Evolutionary conservation across 2,888 invertebrate species (phyloP).

Genomic region (Trichopria drosophilae): DNA sequence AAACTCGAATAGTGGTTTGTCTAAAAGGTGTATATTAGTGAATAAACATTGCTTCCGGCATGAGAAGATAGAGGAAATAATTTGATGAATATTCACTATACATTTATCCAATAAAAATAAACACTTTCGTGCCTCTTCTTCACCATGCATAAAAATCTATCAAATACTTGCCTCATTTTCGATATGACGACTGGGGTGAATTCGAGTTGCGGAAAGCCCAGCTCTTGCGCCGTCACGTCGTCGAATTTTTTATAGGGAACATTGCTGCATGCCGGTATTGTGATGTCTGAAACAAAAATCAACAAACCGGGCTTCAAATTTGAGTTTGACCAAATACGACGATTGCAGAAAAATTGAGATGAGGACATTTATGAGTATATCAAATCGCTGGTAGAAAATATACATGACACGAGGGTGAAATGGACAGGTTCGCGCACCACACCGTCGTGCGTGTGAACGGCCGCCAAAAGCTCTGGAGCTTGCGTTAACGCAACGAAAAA

Average conservation of each 20-base stretch:
- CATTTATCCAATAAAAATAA: no score
- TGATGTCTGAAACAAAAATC: conserved; percentile 40
- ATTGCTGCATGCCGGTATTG: conserved; percentile 47
- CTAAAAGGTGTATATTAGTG: no score
- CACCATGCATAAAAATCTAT: not conserved
- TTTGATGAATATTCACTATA: no score
- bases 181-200: conserved; percentile 54
- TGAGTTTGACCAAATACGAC: not conserved
- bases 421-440: no score
- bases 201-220: conserved; percentile 52
- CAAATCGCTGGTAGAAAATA: no score
- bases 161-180: conserved; percentile 52
- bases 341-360: not conserved
- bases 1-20: no score
- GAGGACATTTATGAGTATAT: no score
- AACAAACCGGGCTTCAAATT: not conserved
- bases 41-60: no score
- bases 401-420: conserved; percentile 1
- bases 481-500: conserved; percentile 37
- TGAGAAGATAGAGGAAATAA: no score
- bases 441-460: conserved; percentile 1
- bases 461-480: conserved; percentile 9
- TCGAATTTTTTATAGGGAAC: conserved; percentile 53
- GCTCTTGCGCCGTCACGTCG: conserved; percentile 51
- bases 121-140: no score